phyloP scores from a whole-genome alignment of 2,113 vertebrate genomes.

The Brevimyrus niger region DNA sequence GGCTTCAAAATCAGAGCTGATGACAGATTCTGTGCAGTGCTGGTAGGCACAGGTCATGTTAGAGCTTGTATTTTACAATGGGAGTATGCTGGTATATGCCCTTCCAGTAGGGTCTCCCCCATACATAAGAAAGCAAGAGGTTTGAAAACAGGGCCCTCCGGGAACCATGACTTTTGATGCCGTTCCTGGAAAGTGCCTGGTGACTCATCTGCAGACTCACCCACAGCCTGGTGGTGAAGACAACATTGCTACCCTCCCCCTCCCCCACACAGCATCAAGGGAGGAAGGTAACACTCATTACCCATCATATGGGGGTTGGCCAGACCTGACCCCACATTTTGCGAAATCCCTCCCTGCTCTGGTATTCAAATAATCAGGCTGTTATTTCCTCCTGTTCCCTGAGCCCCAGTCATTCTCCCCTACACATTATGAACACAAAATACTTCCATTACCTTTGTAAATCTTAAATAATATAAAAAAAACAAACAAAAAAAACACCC shows the following conservation, averaged over 20 bases:
- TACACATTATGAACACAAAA: not conserved
- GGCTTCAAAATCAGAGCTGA: not conserved
- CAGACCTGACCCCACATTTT: not conserved
- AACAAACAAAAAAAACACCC: not conserved
- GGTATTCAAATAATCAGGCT: not conserved
- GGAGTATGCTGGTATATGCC: not conserved
- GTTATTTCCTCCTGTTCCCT: not conserved
- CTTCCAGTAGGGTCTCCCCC: not conserved
- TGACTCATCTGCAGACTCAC: conserved; percentile 39
- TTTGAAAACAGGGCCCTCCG: not conserved
- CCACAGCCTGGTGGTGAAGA: not conserved
- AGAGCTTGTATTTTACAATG: not conserved
- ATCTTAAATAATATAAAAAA: not conserved
- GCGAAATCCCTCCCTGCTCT: not conserved
- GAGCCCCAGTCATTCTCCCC: not conserved
- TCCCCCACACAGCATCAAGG: not conserved
- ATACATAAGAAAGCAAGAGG: not conserved
- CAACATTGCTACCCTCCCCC: not conserved
- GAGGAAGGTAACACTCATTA: not conserved
- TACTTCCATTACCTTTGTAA: not conserved
- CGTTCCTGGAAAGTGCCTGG: conserved; percentile 55
- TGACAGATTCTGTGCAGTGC: not conserved
- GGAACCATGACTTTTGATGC: conserved; percentile 32
- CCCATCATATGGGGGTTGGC: not conserved
- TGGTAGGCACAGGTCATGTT: not conserved